These are phyloP conservation scores for Loxodonta africana DNA, from an alignment of 2,113 vertebrate genomes.

Conservation along the genomic window DNA sequence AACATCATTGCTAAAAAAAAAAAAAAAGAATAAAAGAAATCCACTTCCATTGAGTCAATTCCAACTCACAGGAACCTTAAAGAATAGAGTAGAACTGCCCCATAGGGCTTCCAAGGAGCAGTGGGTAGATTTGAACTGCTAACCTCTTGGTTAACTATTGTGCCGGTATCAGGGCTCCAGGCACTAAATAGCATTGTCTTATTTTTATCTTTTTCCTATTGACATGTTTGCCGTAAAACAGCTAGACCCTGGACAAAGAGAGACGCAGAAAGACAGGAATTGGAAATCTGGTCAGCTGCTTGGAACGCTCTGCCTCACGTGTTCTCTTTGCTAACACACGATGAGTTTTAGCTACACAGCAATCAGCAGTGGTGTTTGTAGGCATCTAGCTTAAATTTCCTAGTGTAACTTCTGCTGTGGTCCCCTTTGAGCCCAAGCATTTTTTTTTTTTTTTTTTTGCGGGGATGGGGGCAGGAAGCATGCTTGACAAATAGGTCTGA, in stretches of 20 bases:
- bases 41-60: too few relatives aligned
- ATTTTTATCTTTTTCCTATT: background rate
- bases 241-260: background rate
- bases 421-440: background rate
- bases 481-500: too few relatives aligned
- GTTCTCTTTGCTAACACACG: background rate
- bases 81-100: too few relatives aligned
- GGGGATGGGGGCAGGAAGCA: too few relatives aligned
- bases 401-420: background rate
- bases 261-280: background rate
- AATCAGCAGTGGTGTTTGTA: background rate
- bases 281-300: background rate
- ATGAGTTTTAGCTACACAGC: background rate
- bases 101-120: too few relatives aligned
- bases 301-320: too few relatives aligned
- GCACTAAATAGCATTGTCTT: background rate
- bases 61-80: too few relatives aligned
- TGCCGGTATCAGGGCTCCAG: background rate
- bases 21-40: too few relatives aligned
- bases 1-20: too few relatives aligned
- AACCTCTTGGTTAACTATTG: too few relatives aligned
- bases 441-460: background rate
- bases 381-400: background rate
- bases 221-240: background rate
- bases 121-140: too few relatives aligned